These are phyloP conservation scores for Nycticorax nycticorax DNA, from an alignment of 2,113 vertebrate genomes.

Conservation along the genomic window DNA sequence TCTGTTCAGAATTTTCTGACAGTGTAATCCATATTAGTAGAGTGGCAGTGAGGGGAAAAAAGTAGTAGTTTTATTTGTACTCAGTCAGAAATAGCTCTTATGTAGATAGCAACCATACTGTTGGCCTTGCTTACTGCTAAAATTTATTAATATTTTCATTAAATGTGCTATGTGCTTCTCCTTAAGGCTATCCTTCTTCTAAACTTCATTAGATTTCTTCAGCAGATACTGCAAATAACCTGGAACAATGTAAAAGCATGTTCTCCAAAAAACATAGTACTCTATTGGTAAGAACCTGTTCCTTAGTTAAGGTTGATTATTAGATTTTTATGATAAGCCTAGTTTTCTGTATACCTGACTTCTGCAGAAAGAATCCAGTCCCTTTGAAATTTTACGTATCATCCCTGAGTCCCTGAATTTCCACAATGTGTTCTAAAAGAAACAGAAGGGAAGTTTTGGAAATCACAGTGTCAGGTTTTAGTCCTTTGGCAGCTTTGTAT, in stretches of 20 bases:
- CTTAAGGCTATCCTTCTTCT: neutral
- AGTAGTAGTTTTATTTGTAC: neutral
- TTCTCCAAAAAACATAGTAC: neutral
- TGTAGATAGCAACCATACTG: neutral
- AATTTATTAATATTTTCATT: neutral
- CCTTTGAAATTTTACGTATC: neutral
- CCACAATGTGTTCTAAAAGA: neutral
- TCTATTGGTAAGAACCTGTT: neutral
- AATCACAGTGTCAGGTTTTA: neutral
- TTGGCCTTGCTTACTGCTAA: neutral
- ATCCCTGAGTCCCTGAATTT: neutral
- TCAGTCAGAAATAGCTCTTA: neutral
- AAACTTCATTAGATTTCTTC: constrained; percentile 5
- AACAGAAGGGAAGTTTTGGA: neutral
- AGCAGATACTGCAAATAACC: neutral
- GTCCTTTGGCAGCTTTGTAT: neutral
- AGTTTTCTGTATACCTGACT: neutral
- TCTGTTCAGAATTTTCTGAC: neutral
- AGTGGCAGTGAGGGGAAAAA: neutral
- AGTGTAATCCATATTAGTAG: neutral
- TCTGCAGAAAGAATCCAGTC: neutral
- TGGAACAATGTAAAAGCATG: neutral
- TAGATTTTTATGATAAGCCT: neutral
- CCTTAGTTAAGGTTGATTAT: neutral
- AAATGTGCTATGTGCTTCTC: neutral